A percentile compares a stretch with the other conserved stretches of the same genome.
These are phyloP conservation scores for Entomyzon cyanotis DNA, from an alignment of 2,113 vertebrate species.

Conservation along the genomic window DNA sequence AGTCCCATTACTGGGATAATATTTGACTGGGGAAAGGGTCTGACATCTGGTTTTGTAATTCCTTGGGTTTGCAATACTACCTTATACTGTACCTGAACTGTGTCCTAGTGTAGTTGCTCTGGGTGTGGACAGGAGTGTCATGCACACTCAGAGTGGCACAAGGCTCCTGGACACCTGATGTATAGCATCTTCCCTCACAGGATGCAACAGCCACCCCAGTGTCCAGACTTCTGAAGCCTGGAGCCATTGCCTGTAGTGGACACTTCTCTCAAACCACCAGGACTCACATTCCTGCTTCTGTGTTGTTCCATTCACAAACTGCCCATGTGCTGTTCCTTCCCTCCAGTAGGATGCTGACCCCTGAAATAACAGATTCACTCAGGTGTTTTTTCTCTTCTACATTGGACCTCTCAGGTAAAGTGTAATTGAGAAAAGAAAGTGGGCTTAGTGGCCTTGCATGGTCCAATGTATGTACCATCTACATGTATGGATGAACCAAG, in stretches of 20 bases:
- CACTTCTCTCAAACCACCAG: neutral
- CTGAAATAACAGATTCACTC: neutral
- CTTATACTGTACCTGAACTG: neutral
- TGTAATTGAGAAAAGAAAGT: neutral
- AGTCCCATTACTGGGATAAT: neutral
- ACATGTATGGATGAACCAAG: neutral
- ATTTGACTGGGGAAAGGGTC: neutral
- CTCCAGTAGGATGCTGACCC: neutral
- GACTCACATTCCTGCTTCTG: neutral
- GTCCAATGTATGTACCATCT: neutral
- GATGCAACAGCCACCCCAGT: neutral
- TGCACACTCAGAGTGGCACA: accelerated
- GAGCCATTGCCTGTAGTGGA: neutral
- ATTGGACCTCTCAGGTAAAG: neutral
- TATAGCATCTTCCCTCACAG: neutral
- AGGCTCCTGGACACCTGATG: neutral
- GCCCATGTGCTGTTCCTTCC: neutral
- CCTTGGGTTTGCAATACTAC: neutral
- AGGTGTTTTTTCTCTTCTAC: neutral
- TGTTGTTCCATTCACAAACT: neutral
- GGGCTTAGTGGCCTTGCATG: neutral
- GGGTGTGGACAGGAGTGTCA: neutral
- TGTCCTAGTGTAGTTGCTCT: neutral
- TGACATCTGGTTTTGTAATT: neutral
- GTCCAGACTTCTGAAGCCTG: neutral